Conservation (phyloP, 2,888 invertebrate genomes). For the Drosophila borealis region DNA sequence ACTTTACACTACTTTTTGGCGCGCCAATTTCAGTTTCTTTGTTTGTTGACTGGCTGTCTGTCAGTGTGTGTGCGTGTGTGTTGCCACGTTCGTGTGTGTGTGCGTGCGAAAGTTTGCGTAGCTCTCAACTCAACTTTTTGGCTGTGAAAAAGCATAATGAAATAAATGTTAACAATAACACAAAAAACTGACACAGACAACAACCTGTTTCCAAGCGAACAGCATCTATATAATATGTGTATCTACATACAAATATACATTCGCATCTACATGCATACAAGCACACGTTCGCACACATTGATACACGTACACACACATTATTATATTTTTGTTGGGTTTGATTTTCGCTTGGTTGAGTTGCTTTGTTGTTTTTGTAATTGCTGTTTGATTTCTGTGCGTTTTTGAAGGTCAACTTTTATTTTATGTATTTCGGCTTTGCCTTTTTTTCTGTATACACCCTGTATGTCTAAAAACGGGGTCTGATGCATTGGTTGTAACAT, state of each 20-base stretch:
- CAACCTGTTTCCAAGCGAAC: conserved; percentile 71
- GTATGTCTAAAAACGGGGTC: background rate
- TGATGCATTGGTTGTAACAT: background rate
- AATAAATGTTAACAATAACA: conserved; percentile 76
- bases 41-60: conserved; percentile 28
- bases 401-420: conserved; percentile 77
- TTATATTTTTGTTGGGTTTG: conserved; percentile 37
- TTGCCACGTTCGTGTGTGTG: conserved; percentile 9
- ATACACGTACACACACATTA: conserved; percentile 16
- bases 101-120: conserved; percentile 60
- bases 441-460: conserved; percentile 14
- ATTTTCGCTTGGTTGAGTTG: conserved; percentile 74
- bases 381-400: conserved; percentile 74
- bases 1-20: conserved; percentile 36
- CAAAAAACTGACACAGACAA: conserved; percentile 51
- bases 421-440: conserved; percentile 38
- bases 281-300: conserved; percentile 21
- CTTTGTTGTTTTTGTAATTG: conserved; percentile 63
- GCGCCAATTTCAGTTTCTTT: conserved; percentile 43
- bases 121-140: conserved; percentile 48
- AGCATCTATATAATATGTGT: conserved; percentile 47
- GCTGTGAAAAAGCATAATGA: conserved; percentile 65
- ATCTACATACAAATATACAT: conserved; percentile 25
- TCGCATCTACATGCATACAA: conserved; percentile 13
- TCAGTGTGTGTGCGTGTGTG: conserved; percentile 4